Evolutionary conservation across 1,140 invertebrate species (phyloP), one percentile per base, ranked within the genome.

Genomic region (Zaprionus gabonicus): DNA sequence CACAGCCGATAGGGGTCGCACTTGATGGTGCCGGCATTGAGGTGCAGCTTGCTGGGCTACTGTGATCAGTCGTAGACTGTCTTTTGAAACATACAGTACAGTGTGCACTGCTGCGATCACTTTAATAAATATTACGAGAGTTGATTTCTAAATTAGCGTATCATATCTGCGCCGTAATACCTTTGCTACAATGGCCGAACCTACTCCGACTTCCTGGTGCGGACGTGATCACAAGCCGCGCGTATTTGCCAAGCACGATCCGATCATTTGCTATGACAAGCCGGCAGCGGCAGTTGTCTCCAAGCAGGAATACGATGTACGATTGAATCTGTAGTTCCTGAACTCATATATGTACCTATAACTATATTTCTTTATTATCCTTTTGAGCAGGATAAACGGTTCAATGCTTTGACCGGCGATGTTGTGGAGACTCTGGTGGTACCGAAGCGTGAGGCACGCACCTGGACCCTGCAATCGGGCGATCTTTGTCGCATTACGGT

Each of bases 401-500:
- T 72, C 57, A 57, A 79, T 17, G 91, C 93, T 0, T 28, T 93
- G 9, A 82, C 66, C 4, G 93, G 93, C 10, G 76, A 90, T 3
- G 7, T 84, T 23, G 57, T 93, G 3, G 59, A 91, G 53, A 85
- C 82, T 0, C 25, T 93, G 53, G 76, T 91, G 9, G 92, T 93
- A 25, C 92, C 93, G 13, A 93, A 93, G 69, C 90, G 91, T n/a
- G 78, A 93, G 60, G 85, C 83, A 0, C 86, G 86, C 53, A 92
- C 93, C 25, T 93, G 93, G 93, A 91, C 80, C 0, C 86, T 93
- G 93, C 79, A 84, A 36, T 41, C 72, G 36, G 93, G 91, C 5
- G 93, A 93, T 56, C 79, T 93, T 0, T 93, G 93, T 62, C 86
- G 93, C 10, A 80, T 93, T 4, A 93, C 91, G 0, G 76, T 93